Percentiles rank a stretch among this genome's conserved stretches.
phyloP scores from a whole-genome alignment of 2,888 invertebrate genomes.

The Oligia strigilis region DNA sequence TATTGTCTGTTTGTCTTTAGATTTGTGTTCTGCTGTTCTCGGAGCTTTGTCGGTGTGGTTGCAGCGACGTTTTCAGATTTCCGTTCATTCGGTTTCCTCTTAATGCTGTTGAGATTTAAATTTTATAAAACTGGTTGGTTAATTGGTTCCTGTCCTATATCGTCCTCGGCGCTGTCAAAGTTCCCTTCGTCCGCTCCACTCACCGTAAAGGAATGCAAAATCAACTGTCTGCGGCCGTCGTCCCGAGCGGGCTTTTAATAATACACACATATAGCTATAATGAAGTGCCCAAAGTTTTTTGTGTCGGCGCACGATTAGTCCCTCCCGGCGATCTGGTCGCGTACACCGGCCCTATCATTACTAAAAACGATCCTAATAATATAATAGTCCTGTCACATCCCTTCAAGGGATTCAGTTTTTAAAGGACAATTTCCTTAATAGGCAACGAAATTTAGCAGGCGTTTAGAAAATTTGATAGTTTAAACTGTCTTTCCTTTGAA shows the following conservation, averaged over 20 bases:
- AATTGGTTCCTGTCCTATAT: slow-evolving; percentile 77
- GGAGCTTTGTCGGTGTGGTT: slow-evolving; percentile 75
- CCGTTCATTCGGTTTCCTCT: slow-evolving; percentile 59
- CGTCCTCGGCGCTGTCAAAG: slow-evolving; percentile 65
- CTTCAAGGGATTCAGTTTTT: slow-evolving; percentile 82
- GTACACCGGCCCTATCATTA: slow-evolving; percentile 87
- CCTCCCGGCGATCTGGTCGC: slow-evolving; percentile 85
- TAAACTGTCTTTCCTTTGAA: slow-evolving; percentile 74
- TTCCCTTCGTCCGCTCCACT: slow-evolving; percentile 66
- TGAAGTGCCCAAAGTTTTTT: slow-evolving; percentile 87
- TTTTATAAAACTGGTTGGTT: slow-evolving; percentile 75
- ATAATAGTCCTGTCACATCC: slow-evolving; percentile 90
- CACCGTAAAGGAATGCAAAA: slow-evolving; percentile 82
- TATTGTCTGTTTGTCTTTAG: slow-evolving; percentile 85
- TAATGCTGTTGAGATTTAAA: slow-evolving; percentile 68
- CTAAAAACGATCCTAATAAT: slow-evolving; percentile 89
- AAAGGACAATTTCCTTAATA: slow-evolving; percentile 89
- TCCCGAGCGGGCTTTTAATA: slow-evolving; percentile 68
- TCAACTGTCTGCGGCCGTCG: slow-evolving; percentile 72
- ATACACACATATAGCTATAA: slow-evolving; percentile 77
- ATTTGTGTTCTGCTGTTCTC: slow-evolving; percentile 78
- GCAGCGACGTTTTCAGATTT: slow-evolving; percentile 61
- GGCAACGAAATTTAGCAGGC: slow-evolving; percentile 84
- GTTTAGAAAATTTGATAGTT: slow-evolving; percentile 83
- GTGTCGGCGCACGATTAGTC: slow-evolving; percentile 83